Evolutionary conservation across 1,140 invertebrate species (phyloP).

Genomic region (Venustaconcha ellipsiformis): DNA sequence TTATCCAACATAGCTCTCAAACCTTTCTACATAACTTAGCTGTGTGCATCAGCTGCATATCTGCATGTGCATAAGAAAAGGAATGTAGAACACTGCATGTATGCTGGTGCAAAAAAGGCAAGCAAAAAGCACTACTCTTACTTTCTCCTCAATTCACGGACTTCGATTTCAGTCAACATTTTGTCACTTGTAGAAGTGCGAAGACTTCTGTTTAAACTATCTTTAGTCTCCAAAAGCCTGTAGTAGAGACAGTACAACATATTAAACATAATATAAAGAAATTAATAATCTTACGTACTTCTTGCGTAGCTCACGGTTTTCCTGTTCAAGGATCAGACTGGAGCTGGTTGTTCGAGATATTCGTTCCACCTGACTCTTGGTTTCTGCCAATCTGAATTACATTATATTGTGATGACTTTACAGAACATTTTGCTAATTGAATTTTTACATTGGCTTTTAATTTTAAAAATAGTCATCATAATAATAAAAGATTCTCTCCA

Average conservation of each 20-base stretch:
- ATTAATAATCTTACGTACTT: constrained; percentile 20
- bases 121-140: constrained; percentile 44
- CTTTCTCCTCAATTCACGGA: constrained; percentile 62
- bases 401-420: not conserved
- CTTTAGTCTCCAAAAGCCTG: constrained; percentile 61
- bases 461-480: too few species aligned
- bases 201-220: constrained; percentile 59
- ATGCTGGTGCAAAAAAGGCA: constrained; percentile 17
- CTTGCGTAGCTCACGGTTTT: constrained; percentile 36
- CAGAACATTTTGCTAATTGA: too few species aligned
- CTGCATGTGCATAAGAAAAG: too few species aligned
- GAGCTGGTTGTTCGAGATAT: constrained; percentile 16
- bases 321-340: constrained; percentile 30
- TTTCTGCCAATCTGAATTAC: constrained; percentile 24
- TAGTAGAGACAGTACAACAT: constrained; percentile 16
- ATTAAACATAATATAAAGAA: constrained; percentile 4
- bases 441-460: too few species aligned
- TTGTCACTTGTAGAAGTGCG: constrained; percentile 63
- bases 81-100: not conserved
- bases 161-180: constrained; percentile 65
- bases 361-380: constrained; percentile 24
- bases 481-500: too few species aligned
- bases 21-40: too few species aligned
- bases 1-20: too few species aligned
- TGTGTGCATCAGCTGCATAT: too few species aligned